Percentiles rank a stretch among this genome's conserved stretches.
phyloP scores from a whole-genome alignment of 2,113 vertebrate species.

The Phyllopteryx taeniolatus region DNA sequence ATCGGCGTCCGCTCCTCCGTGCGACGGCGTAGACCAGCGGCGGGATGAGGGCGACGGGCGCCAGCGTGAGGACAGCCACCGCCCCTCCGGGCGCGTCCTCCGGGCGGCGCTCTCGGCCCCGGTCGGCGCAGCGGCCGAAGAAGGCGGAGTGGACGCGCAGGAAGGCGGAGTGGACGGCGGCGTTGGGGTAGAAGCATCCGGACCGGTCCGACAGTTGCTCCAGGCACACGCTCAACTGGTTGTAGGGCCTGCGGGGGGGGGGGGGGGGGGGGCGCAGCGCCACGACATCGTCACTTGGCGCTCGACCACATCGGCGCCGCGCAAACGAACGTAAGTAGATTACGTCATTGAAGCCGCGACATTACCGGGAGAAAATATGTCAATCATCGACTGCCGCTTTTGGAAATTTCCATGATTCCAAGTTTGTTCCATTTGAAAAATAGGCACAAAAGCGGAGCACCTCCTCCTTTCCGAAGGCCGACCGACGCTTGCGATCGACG shows the following conservation, averaged over 20 bases:
- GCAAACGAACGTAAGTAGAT: too few species aligned
- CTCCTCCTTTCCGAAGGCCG: too few species aligned
- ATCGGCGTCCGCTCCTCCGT: slow-evolving; percentile 43
- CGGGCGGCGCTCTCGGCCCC: background rate
- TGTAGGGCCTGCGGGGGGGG: slow-evolving; percentile 52
- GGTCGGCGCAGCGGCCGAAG: slow-evolving; percentile 53
- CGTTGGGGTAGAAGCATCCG: slow-evolving; percentile 60
- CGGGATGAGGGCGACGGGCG: slow-evolving; percentile 65
- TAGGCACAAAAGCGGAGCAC: too few species aligned
- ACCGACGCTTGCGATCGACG: too few species aligned
- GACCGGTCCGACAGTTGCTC: fast-evolving
- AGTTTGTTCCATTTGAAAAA: too few species aligned
- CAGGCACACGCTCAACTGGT: slow-evolving; percentile 13
- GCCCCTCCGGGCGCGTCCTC: slow-evolving; percentile 50
- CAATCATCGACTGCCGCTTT: too few species aligned
- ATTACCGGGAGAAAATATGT: too few species aligned
- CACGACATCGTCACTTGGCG: too few species aligned
- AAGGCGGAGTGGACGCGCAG: slow-evolving; percentile 48
- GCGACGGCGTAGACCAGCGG: slow-evolving; percentile 61
- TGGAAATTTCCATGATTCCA: too few species aligned
- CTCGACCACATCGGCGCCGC: background rate
- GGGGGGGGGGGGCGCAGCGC: background rate
- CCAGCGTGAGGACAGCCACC: slow-evolving; percentile 60
- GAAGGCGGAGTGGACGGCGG: slow-evolving; percentile 51
- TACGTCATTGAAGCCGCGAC: too few species aligned